phyloP scores from a whole-genome alignment of 37 sponge, comb jelly and placozoan genomes.

The Theonella swinhoei region DNA sequence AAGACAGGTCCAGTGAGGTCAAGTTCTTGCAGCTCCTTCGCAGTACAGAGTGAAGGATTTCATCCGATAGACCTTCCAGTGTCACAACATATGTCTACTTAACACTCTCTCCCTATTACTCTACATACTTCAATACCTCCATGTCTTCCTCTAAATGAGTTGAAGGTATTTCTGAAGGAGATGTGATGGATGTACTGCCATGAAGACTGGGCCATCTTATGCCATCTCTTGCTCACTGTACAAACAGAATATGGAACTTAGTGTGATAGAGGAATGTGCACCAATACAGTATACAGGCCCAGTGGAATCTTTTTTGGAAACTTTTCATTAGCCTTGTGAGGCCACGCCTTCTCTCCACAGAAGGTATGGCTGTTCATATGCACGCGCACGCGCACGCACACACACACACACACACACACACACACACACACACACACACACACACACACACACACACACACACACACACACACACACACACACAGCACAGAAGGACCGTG shows the following conservation, averaged over 20 bases:
- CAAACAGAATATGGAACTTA: no score
- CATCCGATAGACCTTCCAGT: constrained; percentile 52
- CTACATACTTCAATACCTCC: not conserved
- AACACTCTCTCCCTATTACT: not conserved
- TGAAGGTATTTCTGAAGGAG: constrained; percentile 41
- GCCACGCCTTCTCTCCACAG: no score
- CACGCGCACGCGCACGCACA: not conserved
- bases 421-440: not conserved
- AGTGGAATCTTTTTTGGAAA: no score
- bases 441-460: not conserved
- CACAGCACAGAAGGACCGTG: not conserved
- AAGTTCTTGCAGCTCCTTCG: constrained; percentile 33
- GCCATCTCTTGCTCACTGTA: constrained; percentile 65
- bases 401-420: not conserved
- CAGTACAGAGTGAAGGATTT: constrained; percentile 47
- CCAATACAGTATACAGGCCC: no score
- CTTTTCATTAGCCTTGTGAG: no score
- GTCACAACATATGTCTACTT: not conserved
- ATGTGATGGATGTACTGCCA: constrained; percentile 42
- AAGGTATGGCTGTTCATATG: no score
- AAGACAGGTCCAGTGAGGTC: constrained; percentile 44
- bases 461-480: constrained; percentile 2
- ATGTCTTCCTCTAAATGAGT: constrained; percentile 41
- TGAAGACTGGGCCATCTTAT: constrained; percentile 3
- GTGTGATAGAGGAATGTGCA: no score